These are phyloP conservation scores for Acleris cristana DNA, from an alignment of 2,888 invertebrate genomes.

Conservation along the genomic window DNA sequence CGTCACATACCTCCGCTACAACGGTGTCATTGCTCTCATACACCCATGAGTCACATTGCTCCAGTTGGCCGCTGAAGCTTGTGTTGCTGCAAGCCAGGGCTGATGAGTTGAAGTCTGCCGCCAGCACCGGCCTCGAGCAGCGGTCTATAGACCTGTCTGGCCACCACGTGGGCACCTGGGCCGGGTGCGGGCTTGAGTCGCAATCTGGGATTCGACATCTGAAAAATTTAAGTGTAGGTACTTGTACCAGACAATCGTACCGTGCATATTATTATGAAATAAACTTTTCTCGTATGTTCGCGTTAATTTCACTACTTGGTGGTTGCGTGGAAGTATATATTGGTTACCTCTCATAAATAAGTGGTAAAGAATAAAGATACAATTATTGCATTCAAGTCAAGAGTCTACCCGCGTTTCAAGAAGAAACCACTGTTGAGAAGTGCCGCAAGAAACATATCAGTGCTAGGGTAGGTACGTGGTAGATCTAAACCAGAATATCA, in stretches of 20 bases:
- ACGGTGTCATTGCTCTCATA: constrained; percentile 67
- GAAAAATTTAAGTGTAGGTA: constrained; percentile 26
- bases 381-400: too few species aligned
- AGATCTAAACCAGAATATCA: too few species aligned
- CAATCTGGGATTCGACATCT: constrained; percentile 68
- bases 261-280: background rate
- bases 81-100: constrained; percentile 47
- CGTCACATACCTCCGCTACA: constrained; percentile 57
- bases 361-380: too few species aligned
- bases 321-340: too few species aligned
- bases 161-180: constrained; percentile 60
- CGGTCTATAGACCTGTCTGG: constrained; percentile 55
- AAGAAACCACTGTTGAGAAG: too few species aligned
- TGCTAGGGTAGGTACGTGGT: too few species aligned
- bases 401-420: too few species aligned
- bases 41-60: constrained; percentile 61
- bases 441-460: too few species aligned
- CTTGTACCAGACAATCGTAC: too few species aligned
- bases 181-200: constrained; percentile 44
- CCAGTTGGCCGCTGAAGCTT: constrained; percentile 52
- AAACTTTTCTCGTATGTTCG: background rate
- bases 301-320: too few species aligned
- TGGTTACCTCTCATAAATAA: too few species aligned
- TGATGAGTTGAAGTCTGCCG: constrained; percentile 34
- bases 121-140: constrained; percentile 57